Evolutionary conservation across 2,113 vertebrate species (phyloP).

Genomic region (Pimephales promelas): DNA sequence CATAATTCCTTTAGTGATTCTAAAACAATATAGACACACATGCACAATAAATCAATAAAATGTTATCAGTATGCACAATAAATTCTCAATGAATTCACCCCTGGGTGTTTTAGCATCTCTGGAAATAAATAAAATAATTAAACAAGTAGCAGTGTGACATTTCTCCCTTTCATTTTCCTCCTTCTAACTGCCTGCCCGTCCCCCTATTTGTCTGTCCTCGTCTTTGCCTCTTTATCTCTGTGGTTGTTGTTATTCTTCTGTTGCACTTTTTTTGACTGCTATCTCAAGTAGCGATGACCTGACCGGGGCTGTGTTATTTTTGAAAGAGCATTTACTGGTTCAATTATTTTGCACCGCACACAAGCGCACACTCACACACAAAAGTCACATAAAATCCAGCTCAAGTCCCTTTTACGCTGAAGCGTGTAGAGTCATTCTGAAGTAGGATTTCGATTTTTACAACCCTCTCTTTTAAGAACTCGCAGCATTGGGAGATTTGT

Average conservation of each 20-base stretch:
- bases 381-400: conserved; percentile 1
- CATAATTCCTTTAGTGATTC: conserved; percentile 3
- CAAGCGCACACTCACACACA: not conserved
- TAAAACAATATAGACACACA: not conserved
- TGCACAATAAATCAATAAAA: not conserved
- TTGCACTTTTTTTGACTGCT: not conserved
- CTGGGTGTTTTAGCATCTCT: not conserved
- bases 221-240: conserved; percentile 3
- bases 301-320: conserved; percentile 24
- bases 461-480: conserved; percentile 1
- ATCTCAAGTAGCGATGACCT: conserved; percentile 19
- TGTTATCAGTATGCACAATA: not conserved
- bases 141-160: not conserved
- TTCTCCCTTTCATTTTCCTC: not conserved
- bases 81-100: not conserved
- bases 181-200: not conserved
- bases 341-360: conserved; percentile 21
- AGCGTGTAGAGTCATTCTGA: conserved; percentile 6
- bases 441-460: conserved; percentile 17
- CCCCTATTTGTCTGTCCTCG: not conserved
- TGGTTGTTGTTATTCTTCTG: conserved; percentile 22
- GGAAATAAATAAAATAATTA: not conserved
- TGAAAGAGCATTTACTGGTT: conserved; percentile 32
- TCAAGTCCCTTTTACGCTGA: conserved; percentile 29
- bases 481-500: not conserved